Conservation (phyloP, 2,888 invertebrate species). For the Silvanus unidentatus region DNA sequence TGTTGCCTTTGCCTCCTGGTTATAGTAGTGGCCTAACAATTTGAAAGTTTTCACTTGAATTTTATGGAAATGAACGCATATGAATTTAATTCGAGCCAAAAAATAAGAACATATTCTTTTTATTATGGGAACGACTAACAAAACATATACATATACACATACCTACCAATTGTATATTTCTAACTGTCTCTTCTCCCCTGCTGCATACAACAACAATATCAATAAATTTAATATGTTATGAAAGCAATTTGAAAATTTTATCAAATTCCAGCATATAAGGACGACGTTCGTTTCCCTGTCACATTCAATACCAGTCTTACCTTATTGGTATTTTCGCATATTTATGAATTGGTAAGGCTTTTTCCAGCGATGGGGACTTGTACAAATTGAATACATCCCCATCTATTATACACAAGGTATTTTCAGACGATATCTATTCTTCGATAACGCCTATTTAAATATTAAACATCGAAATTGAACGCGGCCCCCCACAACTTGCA, state of each 20-base stretch:
- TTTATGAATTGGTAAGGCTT: slow-evolving; percentile 29
- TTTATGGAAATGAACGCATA: too few relatives aligned
- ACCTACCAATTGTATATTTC: too few relatives aligned
- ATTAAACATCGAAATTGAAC: slow-evolving; percentile 32
- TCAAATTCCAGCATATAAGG: slow-evolving; percentile 27
- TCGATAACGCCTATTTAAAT: slow-evolving; percentile 34
- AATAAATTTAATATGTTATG: too few relatives aligned
- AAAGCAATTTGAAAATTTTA: slow-evolving; percentile 24
- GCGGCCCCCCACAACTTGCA: slow-evolving; percentile 8
- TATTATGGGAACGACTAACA: too few relatives aligned
- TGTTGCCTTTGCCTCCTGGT: background rate
- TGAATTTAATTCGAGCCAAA: too few relatives aligned
- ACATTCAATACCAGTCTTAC: slow-evolving; percentile 26
- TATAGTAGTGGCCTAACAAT: too few relatives aligned
- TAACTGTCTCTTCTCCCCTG: too few relatives aligned
- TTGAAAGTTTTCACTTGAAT: too few relatives aligned
- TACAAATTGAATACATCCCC: slow-evolving; percentile 29
- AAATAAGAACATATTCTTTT: too few relatives aligned
- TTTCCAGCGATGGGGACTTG: background rate
- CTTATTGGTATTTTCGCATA: slow-evolving; percentile 37
- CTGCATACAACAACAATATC: too few relatives aligned
- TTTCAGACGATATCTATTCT: slow-evolving; percentile 30
- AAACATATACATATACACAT: too few relatives aligned
- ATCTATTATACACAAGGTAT: slow-evolving; percentile 32
- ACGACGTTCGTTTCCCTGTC: slow-evolving; percentile 23